A percentile compares a stretch with the other conserved stretches of the same genome.
phyloP scores from a whole-genome alignment of 2,797 vertebrate species.

The Melanogrammus aeglefinus region DNA sequence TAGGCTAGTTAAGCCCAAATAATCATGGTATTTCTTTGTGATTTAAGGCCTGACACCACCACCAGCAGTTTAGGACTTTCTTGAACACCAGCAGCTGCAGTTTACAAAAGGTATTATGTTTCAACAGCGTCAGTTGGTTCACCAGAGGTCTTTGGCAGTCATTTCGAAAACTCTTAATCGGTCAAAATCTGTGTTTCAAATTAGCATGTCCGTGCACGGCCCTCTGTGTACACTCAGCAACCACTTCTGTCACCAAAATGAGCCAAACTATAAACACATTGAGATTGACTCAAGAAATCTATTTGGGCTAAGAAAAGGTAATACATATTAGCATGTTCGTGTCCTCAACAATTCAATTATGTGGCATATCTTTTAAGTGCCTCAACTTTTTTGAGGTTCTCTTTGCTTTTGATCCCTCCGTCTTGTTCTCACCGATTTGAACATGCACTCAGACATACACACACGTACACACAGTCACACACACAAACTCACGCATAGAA shows the following conservation, averaged over 20 bases:
- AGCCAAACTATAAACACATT: background rate
- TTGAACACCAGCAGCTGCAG: too few relatives aligned
- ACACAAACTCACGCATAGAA: background rate
- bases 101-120: too few relatives aligned
- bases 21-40: too few relatives aligned
- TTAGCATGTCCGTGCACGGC: background rate
- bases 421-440: background rate
- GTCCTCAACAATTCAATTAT: constrained; percentile 1
- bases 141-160: background rate
- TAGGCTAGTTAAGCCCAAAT: too few relatives aligned
- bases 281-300: background rate
- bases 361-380: background rate
- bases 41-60: too few relatives aligned
- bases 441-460: background rate
- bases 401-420: background rate
- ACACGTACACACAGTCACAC: background rate
- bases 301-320: background rate
- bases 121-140: background rate
- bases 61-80: too few relatives aligned
- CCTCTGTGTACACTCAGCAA: background rate
- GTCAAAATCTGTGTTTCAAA: background rate
- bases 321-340: background rate
- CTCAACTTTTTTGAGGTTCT: background rate
- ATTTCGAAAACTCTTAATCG: background rate
- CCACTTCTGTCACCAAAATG: background rate